A percentile compares a stretch with the other conserved stretches of the same genome.
Conservation (phyloP, 2,797 vertebrate species). For the Malacoctenus gilli region DNA sequence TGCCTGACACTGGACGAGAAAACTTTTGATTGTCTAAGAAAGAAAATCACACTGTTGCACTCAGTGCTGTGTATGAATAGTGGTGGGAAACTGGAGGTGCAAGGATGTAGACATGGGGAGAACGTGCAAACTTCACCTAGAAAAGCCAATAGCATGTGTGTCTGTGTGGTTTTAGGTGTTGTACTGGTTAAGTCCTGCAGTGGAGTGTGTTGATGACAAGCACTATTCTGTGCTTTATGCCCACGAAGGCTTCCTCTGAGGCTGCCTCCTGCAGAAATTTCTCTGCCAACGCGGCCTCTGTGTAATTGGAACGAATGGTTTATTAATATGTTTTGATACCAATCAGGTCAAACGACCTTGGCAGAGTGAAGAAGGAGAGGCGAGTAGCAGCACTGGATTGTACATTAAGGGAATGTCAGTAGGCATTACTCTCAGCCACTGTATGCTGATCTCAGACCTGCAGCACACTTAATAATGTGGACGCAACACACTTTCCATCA, state of each 20-base stretch:
- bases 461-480: conserved; percentile 73
- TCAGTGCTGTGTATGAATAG: too few relatives aligned
- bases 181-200: too few relatives aligned
- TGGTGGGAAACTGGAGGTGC: too few relatives aligned
- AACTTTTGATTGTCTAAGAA: too few relatives aligned
- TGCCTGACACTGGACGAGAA: too few relatives aligned
- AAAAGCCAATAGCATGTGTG: too few relatives aligned
- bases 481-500: conserved; percentile 75
- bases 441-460: conserved; percentile 59
- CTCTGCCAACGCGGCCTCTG: conserved; percentile 43
- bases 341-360: conserved; percentile 74
- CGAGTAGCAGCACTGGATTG: conserved; percentile 26
- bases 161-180: too few relatives aligned
- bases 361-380: conserved; percentile 53
- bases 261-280: conserved; percentile 20
- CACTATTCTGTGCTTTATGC: conserved; percentile 4
- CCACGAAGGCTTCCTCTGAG: conserved; percentile 27
- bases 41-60: too few relatives aligned
- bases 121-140: too few relatives aligned
- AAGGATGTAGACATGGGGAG: too few relatives aligned
- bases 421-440: conserved; percentile 62
- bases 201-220: background rate
- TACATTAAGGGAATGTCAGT: conserved; percentile 61
- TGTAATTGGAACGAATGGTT: conserved; percentile 74
- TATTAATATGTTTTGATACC: conserved; percentile 72